Conservation (phyloP, 2,888 invertebrate species). For the Macaria notata region DNA sequence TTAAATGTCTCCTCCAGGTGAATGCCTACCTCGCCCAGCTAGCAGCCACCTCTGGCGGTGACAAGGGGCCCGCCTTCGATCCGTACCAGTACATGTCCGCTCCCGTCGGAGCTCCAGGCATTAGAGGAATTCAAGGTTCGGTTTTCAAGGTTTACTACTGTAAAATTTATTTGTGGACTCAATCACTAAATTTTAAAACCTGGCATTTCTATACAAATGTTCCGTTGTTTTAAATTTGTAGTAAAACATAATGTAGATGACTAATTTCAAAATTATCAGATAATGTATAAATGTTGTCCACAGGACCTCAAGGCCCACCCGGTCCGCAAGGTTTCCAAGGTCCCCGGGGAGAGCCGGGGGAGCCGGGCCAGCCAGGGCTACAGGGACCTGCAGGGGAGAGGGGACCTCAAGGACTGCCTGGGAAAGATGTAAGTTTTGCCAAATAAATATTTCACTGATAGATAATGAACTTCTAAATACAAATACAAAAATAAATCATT, state of each 20-base stretch:
- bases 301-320: constrained; percentile 77
- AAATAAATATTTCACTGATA: no score
- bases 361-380: constrained; percentile 85
- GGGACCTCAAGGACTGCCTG: constrained; percentile 86
- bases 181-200: no score
- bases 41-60: constrained; percentile 86
- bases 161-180: no score
- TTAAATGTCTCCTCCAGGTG: constrained; percentile 62
- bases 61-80: constrained; percentile 88
- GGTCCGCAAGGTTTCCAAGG: constrained; percentile 92
- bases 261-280: neutral
- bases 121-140: constrained; percentile 89
- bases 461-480: no score
- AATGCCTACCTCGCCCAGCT: constrained; percentile 89
- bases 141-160: neutral
- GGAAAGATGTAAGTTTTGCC: constrained; percentile 85
- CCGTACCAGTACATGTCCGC: constrained; percentile 91
- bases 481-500: no score
- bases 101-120: constrained; percentile 90
- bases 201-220: no score
- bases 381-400: constrained; percentile 86
- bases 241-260: neutral
- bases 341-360: constrained; percentile 89
- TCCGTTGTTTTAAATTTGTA: neutral
- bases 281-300: no score